Evolutionary conservation across 1,140 invertebrate species (phyloP).

Genomic region (Drosophila cardini): DNA sequence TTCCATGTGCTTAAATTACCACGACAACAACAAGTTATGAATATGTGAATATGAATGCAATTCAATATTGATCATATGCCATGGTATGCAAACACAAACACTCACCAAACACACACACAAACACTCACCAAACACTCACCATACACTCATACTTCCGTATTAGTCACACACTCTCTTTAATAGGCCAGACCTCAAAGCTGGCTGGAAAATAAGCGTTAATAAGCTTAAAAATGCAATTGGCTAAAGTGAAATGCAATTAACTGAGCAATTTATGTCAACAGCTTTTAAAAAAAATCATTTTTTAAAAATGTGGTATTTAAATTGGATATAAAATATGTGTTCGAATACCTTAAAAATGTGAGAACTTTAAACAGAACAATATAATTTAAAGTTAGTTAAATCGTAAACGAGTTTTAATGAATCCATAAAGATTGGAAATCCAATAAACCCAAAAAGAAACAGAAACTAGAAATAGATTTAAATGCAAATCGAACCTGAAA

Average conservation of each 20-base stretch:
- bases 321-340: background rate
- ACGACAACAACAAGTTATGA: background rate
- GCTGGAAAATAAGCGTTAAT: slow-evolving; percentile 11
- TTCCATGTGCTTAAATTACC: slow-evolving; percentile 30
- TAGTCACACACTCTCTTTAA: slow-evolving; percentile 13
- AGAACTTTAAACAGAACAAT: background rate
- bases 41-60: slow-evolving; percentile 24
- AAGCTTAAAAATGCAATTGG: slow-evolving; percentile 19
- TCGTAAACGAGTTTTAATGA: background rate
- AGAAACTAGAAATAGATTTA: background rate
- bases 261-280: slow-evolving; percentile 16
- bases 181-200: slow-evolving; percentile 15
- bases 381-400: background rate
- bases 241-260: slow-evolving; percentile 20
- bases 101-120: slow-evolving; percentile 2
- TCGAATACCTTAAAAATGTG: background rate
- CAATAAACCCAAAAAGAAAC: too few relatives aligned
- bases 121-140: slow-evolving; percentile 14
- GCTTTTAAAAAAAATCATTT: slow-evolving; percentile 9
- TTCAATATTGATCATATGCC: slow-evolving; percentile 30
- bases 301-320: slow-evolving; percentile 2
- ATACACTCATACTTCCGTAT: slow-evolving; percentile 23
- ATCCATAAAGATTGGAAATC: background rate
- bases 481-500: background rate
- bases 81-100: background rate